These are phyloP conservation scores for Napeogenes sylphis DNA, from an alignment of 2,888 invertebrate genomes.

Conservation along the genomic window DNA sequence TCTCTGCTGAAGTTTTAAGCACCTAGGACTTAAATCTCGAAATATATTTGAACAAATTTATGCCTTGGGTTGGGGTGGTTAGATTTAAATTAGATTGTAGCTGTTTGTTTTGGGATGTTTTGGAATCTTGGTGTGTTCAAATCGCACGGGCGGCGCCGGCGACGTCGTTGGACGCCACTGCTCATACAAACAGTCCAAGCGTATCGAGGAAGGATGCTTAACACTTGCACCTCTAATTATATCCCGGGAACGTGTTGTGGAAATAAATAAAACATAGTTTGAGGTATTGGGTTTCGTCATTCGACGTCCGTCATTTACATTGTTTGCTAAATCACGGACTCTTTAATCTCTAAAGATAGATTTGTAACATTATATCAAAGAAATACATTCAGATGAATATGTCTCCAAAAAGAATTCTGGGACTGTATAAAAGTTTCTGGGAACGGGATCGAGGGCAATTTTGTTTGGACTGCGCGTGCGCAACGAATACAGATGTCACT, in stretches of 20 bases:
- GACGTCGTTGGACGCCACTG: slow-evolving; percentile 68
- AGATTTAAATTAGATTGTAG: slow-evolving; percentile 34
- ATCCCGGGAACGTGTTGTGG: slow-evolving; percentile 58
- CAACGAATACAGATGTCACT: slow-evolving; percentile 64
- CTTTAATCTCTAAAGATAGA: background rate
- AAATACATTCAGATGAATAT: slow-evolving; percentile 21
- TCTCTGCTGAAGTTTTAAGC: slow-evolving; percentile 29
- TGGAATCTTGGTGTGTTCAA: slow-evolving; percentile 44
- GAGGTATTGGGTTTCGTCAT: slow-evolving; percentile 27
- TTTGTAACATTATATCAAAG: background rate
- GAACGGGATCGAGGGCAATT: slow-evolving; percentile 66
- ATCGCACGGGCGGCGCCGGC: slow-evolving; percentile 72
- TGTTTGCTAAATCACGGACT: slow-evolving; percentile 10
- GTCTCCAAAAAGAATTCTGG: slow-evolving; percentile 63
- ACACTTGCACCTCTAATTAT: slow-evolving; percentile 74
- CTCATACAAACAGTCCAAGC: slow-evolving; percentile 63
- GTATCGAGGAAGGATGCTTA: slow-evolving; percentile 72
- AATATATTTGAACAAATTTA: slow-evolving; percentile 22
- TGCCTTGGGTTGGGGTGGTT: slow-evolving; percentile 32
- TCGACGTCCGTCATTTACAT: slow-evolving; percentile 24
- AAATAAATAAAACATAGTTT: slow-evolving; percentile 52
- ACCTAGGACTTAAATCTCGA: slow-evolving; percentile 7
- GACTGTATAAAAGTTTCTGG: slow-evolving; percentile 67
- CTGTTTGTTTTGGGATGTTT: slow-evolving; percentile 40
- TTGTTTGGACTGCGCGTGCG: slow-evolving; percentile 61